Conservation (phyloP, 2,797 vertebrate species). For the Rhyacichthys aspro region DNA sequence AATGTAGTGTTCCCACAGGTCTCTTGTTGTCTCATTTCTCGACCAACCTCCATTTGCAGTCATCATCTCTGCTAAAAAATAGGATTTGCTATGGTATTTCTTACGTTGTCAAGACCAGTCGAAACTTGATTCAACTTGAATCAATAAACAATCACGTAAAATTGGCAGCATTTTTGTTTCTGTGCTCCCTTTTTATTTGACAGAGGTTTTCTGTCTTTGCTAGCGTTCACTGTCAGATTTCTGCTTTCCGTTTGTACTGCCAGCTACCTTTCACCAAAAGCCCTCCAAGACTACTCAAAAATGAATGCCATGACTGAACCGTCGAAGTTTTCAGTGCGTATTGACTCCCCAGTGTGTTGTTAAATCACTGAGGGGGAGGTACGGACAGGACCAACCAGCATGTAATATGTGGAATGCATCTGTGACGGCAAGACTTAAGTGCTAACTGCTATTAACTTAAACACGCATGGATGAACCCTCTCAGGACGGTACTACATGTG, state of each 20-base stretch:
- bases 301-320: constrained; percentile 35
- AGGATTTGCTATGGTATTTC: constrained; percentile 25
- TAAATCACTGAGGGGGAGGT: constrained; percentile 37
- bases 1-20: too few relatives aligned
- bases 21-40: neutral
- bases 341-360: constrained; percentile 39
- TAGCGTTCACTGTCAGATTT: constrained; percentile 22
- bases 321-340: constrained; percentile 14
- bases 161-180: constrained; percentile 44
- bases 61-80: constrained; percentile 34
- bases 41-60: constrained; percentile 14
- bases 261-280: neutral
- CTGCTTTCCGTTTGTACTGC: constrained; percentile 2
- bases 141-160: constrained; percentile 42
- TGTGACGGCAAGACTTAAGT: constrained; percentile 27
- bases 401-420: constrained; percentile 51
- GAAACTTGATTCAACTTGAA: constrained; percentile 35
- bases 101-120: constrained; percentile 41
- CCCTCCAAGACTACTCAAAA: neutral
- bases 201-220: constrained; percentile 13
- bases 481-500: constrained; percentile 23
- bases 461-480: constrained; percentile 33
- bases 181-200: constrained; percentile 27
- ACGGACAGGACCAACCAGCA: constrained; percentile 23
- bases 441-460: constrained; percentile 26